Percentiles rank a stretch among this genome's conserved stretches.
These are phyloP conservation scores for Chaetogeoica ovagalla DNA, from an alignment of 2,888 invertebrate species.

Conservation along the genomic window DNA sequence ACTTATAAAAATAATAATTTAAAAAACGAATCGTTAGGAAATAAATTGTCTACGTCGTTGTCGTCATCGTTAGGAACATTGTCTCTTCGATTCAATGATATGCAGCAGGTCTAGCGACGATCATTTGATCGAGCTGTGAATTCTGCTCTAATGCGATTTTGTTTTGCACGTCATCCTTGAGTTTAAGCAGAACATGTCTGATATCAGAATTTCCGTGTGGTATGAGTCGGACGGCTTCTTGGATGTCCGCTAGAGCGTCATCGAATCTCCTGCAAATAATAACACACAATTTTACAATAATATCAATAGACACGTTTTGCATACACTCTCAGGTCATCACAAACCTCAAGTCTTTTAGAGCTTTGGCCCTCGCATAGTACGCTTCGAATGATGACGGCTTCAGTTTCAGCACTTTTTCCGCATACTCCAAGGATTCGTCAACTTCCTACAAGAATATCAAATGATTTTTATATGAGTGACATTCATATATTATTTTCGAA, in stretches of 20 bases:
- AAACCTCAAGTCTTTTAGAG: conserved; percentile 74
- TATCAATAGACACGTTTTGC: too few species aligned
- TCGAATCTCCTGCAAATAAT: conserved; percentile 65
- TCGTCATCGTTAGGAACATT: conserved; percentile 38
- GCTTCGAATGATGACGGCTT: conserved; percentile 90
- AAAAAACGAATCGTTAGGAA: conserved; percentile 20
- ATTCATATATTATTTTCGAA: too few species aligned
- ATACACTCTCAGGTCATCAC: not conserved
- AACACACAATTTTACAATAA: too few species aligned
- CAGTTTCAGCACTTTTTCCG: conserved; percentile 80
- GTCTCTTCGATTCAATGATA: conserved; percentile 25
- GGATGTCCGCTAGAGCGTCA: conserved; percentile 77
- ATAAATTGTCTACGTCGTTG: conserved; percentile 16
- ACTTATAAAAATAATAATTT: not conserved
- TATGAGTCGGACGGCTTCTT: conserved; percentile 75
- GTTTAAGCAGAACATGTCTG: conserved; percentile 71
- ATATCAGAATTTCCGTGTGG: conserved; percentile 75
- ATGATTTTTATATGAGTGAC: not conserved
- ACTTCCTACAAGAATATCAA: conserved; percentile 67
- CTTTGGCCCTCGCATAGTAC: conserved; percentile 87
- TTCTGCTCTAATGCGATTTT: conserved; percentile 17
- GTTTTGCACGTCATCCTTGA: conserved; percentile 71
- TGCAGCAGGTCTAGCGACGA: conserved; percentile 19
- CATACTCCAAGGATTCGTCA: conserved; percentile 83
- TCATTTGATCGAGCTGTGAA: not conserved